phyloP scores from a whole-genome alignment of 2,797 vertebrate genomes.

The Vespertilio murinus region DNA sequence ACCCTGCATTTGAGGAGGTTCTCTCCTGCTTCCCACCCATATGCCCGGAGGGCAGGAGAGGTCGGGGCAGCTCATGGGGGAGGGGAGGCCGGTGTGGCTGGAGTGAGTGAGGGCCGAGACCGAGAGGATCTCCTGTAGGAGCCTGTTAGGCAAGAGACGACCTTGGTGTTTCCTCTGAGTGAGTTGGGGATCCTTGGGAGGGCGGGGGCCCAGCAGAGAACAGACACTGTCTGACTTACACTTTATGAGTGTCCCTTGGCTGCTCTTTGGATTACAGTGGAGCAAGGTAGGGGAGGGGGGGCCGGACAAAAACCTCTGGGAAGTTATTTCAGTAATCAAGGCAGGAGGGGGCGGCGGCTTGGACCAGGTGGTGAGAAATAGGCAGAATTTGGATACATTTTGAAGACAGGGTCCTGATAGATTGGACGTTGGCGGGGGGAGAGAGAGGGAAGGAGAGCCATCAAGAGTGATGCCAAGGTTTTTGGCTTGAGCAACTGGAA shows the following conservation, averaged over 20 bases:
- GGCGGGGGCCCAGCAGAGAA: background rate
- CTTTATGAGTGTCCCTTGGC: background rate
- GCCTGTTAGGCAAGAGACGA: background rate
- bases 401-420: background rate
- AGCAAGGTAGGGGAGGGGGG: background rate
- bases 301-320: background rate
- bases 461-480: background rate
- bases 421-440: background rate
- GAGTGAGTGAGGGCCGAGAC: background rate
- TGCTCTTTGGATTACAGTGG: background rate
- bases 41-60: background rate
- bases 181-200: background rate
- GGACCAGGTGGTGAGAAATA: background rate
- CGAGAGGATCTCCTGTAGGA: accelerated
- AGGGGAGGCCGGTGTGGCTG: background rate
- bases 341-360: background rate
- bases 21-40: no score
- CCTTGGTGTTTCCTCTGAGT: background rate
- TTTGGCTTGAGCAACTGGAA: constrained; percentile 56
- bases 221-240: background rate
- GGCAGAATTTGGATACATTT: background rate
- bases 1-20: background rate
- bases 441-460: background rate
- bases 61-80: background rate
- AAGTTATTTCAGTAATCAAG: background rate